Evolutionary conservation across 37 sponge, comb jelly and placozoan genomes (phyloP).

Genomic region (Ephydatia muelleri): DNA sequence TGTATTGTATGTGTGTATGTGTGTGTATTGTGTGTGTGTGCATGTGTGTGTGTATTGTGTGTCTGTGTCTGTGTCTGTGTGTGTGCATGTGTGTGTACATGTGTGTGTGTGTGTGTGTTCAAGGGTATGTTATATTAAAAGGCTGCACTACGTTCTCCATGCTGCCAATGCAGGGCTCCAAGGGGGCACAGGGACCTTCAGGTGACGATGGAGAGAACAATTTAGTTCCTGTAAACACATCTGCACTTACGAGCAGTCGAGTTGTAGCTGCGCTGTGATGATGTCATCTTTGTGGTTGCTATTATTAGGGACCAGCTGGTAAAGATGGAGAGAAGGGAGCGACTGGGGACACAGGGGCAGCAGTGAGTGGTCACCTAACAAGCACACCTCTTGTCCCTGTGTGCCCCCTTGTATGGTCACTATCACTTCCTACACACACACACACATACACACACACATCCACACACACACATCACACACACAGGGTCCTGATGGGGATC

Average conservation of each 20-base stretch:
- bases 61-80: conserved; percentile 42
- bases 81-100: conserved; percentile 41
- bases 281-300: too few relatives aligned
- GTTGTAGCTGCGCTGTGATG: too few relatives aligned
- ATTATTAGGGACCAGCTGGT: conserved; percentile 11
- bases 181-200: not conserved
- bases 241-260: too few relatives aligned
- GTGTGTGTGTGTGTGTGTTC: conserved; percentile 40
- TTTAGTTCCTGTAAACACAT: not conserved
- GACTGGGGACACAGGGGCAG: not conserved
- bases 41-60: conserved; percentile 46
- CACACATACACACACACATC: not conserved
- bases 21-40: conserved; percentile 45
- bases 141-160: too few relatives aligned
- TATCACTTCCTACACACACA: too few relatives aligned
- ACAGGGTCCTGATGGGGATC: conserved; percentile 16
- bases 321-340: conserved; percentile 25
- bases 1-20: conserved; percentile 43
- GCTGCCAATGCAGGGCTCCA: not conserved
- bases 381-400: not conserved
- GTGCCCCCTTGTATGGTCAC: too few relatives aligned
- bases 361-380: conserved; percentile 14
- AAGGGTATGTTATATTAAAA: too few relatives aligned
- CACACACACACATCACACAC: not conserved
- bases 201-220: not conserved